Conservation (phyloP, 2,113 vertebrate species). For the Ammospiza caudacuta region DNA sequence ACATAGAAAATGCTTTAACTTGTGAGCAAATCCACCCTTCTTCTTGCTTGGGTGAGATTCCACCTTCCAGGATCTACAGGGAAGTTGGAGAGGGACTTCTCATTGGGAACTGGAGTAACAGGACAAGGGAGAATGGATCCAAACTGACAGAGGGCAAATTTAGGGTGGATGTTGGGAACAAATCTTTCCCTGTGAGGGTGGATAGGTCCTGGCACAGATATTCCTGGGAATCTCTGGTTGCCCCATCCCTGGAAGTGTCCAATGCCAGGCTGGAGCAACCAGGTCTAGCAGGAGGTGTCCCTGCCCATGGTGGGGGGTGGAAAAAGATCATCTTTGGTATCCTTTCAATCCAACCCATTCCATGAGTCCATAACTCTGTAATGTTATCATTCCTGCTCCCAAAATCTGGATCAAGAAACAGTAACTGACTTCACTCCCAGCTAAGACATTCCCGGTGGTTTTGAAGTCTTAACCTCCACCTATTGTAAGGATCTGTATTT, state of each 20-base stretch:
- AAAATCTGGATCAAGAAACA: not conserved
- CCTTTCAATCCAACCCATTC: not conserved
- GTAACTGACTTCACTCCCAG: accelerated
- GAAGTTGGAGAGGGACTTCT: not conserved
- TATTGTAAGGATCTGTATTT: not conserved
- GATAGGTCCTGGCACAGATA: not conserved
- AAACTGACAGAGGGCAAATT: not conserved
- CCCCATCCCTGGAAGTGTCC: not conserved
- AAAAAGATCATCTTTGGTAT: not conserved
- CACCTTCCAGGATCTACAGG: not conserved
- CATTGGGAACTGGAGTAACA: not conserved
- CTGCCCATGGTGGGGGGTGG: not conserved
- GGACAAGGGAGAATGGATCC: too few species aligned
- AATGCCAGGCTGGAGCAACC: not conserved
- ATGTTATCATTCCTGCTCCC: not conserved
- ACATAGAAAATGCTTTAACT: not conserved
- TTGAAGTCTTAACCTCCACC: not conserved
- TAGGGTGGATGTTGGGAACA: not conserved
- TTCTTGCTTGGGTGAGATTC: not conserved
- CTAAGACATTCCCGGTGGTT: not conserved
- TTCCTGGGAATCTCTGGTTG: not conserved
- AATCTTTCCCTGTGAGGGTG: not conserved
- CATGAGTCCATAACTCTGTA: too few species aligned
- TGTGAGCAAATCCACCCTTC: not conserved
- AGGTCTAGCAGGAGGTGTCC: not conserved